Base-by-base conservation (phyloP, 35 echinoderm and acorn worm species). In the Eucidaris tribuloides region DNA sequence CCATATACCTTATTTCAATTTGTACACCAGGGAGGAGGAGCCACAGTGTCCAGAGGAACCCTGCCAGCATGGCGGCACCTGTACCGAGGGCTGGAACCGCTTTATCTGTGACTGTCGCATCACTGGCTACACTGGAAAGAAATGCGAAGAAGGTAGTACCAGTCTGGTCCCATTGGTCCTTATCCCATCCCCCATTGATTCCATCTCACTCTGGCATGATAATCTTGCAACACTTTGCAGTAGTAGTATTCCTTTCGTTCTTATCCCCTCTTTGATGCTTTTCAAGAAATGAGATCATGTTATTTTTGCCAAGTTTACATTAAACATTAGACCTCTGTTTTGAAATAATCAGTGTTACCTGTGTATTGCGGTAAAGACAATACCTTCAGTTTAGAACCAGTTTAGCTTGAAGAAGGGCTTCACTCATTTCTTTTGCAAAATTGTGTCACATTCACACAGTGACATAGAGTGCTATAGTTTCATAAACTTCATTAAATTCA, bases 71-170 rank as follows among this genome's bases (percentile, higher is more conserved):
- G 94, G 83, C 14, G 94, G 94, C 1, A 61, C 43, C 2, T 97
- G 94, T 59, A 84, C 24, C n/a, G 94, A 97, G 52, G 94, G 94
- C 6, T 97, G 94, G 94, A 97, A 97, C 77, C 81, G 94, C 18
- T 97, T 82, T 68, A 89, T 97, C 48, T 97, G 94, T 86, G 94
- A 97, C 49, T 97, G 94, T 79, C 44, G 72, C 31, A 92, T 82
- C 49, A 97, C 94, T 44, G 83, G 90, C 29, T 97, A 97, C 82
- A 88, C 76, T 34, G 94, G 94, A 81, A 36, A 88, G 31, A 81
- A 39, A 29, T 97, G 94, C 70, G 59, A 84, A 63, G 82, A 97
- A 76, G 90, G 94, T 97, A 82, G 79, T 79, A 59, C 19, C 77
- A 28, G 14, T 39, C 9, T 46, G 9, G 56, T 18, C 27, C 39